These are phyloP conservation scores for Alloscopus bannaensis DNA, from an alignment of 2,888 invertebrate species.

Conservation along the genomic window DNA sequence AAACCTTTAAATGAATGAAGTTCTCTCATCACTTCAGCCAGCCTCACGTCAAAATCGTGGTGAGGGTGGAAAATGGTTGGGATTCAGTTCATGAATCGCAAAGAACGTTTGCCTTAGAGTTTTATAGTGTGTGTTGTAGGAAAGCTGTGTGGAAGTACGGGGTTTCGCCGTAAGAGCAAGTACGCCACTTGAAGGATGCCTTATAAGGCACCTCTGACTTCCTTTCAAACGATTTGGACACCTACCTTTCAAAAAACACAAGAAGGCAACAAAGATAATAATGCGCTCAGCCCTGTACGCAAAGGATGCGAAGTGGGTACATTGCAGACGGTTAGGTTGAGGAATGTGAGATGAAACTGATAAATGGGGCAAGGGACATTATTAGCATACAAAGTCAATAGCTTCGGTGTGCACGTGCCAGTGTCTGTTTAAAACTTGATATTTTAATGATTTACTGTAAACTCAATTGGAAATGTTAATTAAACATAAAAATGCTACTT, in stretches of 20 bases:
- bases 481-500: too few species aligned
- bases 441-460: too few species aligned
- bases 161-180: too few species aligned
- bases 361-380: not conserved
- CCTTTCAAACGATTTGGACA: slow-evolving; percentile 58
- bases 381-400: not conserved
- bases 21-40: not conserved
- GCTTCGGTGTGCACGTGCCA: not conserved
- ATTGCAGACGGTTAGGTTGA: slow-evolving; percentile 24
- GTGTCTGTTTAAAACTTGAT: too few species aligned
- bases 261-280: too few species aligned
- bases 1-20: slow-evolving; percentile 53
- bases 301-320: not conserved
- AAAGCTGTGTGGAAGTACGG: not conserved
- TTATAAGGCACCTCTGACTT: slow-evolving; percentile 67
- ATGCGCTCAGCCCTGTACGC: slow-evolving; percentile 43
- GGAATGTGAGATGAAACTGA: slow-evolving; percentile 12
- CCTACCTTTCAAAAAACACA: slow-evolving; percentile 62
- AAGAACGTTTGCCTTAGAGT: slow-evolving; percentile 39
- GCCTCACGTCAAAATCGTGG: slow-evolving; percentile 19
- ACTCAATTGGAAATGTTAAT: too few species aligned
- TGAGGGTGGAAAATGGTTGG: slow-evolving; percentile 59
- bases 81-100: slow-evolving; percentile 32
- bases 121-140: not conserved
- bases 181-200: slow-evolving; percentile 60